phyloP scores from a whole-genome alignment of 2,113 vertebrate genomes.

The Oophaga pumilio region DNA sequence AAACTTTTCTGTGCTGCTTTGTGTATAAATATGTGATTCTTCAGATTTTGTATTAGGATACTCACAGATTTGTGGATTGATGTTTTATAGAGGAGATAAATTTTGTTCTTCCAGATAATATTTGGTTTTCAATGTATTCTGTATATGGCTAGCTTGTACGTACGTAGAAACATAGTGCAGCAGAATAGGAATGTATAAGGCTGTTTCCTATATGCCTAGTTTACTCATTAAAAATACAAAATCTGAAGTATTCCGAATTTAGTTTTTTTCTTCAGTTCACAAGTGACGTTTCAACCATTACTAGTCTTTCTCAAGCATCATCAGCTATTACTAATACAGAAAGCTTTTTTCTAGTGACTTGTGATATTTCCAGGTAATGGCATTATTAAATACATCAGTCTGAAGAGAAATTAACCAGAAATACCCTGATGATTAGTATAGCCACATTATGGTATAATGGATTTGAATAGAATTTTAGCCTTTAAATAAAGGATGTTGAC shows the following conservation, averaged over 20 bases:
- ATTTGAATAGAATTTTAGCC: conserved; percentile 4
- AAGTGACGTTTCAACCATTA: too few relatives aligned
- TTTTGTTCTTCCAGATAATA: background rate
- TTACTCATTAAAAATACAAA: background rate
- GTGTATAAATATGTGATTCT: too few relatives aligned
- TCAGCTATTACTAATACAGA: conserved; percentile 1
- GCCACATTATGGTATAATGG: conserved; percentile 25
- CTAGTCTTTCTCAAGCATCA: too few relatives aligned
- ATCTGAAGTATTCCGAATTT: too few relatives aligned
- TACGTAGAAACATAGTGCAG: too few relatives aligned
- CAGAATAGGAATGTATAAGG: background rate
- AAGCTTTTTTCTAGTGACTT: conserved; percentile 9
- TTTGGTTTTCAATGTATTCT: background rate
- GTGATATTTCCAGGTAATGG: conserved; percentile 28
- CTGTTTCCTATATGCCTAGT: background rate
- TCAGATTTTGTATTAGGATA: too few relatives aligned
- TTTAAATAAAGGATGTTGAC: conserved; percentile 27
- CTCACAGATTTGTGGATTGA: too few relatives aligned
- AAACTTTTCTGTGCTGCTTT: too few relatives aligned
- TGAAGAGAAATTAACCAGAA: conserved; percentile 39
- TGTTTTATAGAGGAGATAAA: too few relatives aligned
- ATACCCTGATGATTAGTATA: conserved; percentile 18
- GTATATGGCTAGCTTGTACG: too few relatives aligned
- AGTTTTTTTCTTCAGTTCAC: too few relatives aligned
- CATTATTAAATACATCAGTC: conserved; percentile 30